Conservation (phyloP, 2,797 vertebrate species). For the Pogonophryne albipinna region DNA sequence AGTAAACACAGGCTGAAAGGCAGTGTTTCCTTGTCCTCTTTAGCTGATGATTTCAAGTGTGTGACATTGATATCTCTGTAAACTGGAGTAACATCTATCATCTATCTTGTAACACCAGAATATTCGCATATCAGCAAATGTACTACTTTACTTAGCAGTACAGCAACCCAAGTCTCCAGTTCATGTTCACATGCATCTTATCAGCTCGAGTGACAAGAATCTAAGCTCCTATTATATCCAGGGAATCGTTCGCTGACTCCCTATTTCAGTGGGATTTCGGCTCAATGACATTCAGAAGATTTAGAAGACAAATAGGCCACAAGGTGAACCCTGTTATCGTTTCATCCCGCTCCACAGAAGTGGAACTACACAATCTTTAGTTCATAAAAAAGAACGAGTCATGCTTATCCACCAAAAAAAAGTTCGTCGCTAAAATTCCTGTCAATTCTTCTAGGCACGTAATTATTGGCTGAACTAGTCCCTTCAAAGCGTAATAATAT, state of each 20-base stretch:
- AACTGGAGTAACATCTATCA: neutral
- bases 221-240: constrained; percentile 28
- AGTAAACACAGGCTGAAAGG: neutral
- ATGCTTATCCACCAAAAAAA: no score
- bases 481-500: no score
- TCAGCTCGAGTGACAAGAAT: constrained; percentile 34
- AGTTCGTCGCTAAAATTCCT: no score
- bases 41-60: neutral
- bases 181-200: neutral
- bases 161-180: neutral
- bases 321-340: no score
- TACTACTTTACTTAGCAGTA: neutral
- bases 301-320: constrained; percentile 39
- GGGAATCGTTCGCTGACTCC: constrained; percentile 19
- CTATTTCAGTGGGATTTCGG: constrained; percentile 45
- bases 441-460: no score
- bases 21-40: neutral
- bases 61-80: neutral
- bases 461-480: no score
- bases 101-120: neutral
- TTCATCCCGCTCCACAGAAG: no score
- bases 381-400: no score
- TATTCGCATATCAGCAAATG: constrained; percentile 1
- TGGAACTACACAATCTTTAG: no score
- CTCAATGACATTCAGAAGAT: constrained; percentile 25